These are phyloP conservation scores for Abrostola triplasia DNA, from an alignment of 2,888 invertebrate species.

Conservation along the genomic window DNA sequence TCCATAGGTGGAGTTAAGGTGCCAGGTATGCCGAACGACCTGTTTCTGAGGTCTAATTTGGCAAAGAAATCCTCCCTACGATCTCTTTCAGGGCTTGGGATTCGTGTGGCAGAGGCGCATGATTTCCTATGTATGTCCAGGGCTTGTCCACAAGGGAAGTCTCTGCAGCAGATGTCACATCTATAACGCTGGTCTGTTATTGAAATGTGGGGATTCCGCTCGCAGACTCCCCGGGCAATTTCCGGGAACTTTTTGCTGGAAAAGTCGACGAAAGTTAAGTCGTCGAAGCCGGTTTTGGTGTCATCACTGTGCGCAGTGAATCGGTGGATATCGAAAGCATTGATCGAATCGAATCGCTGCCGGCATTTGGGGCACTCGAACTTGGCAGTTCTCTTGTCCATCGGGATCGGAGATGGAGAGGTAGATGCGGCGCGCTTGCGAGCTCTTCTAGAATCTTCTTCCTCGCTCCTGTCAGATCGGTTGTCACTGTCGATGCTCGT, in stretches of 20 bases:
- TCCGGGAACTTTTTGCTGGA: constrained; percentile 93
- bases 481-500: constrained; percentile 88
- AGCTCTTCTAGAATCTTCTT: constrained; percentile 75
- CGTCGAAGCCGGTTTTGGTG: constrained; percentile 90
- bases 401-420: constrained; percentile 75
- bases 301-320: constrained; percentile 89
- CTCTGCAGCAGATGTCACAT: constrained; percentile 91
- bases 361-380: constrained; percentile 92
- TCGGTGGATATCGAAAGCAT: constrained; percentile 91
- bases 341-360: constrained; percentile 92
- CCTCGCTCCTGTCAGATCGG: constrained; percentile 87
- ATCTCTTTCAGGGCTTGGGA: constrained; percentile 87
- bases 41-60: constrained; percentile 92
- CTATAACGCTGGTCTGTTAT: constrained; percentile 89
- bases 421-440: constrained; percentile 81
- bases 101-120: constrained; percentile 76
- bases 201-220: constrained; percentile 89
- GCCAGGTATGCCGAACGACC: constrained; percentile 87
- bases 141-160: constrained; percentile 91
- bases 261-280: constrained; percentile 93
- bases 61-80: constrained; percentile 94
- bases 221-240: constrained; percentile 91
- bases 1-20: constrained; percentile 83
- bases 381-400: constrained; percentile 79
- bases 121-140: constrained; percentile 90